phyloP scores from a whole-genome alignment of 2,797 vertebrate species.

The Glyptemys insculpta region DNA sequence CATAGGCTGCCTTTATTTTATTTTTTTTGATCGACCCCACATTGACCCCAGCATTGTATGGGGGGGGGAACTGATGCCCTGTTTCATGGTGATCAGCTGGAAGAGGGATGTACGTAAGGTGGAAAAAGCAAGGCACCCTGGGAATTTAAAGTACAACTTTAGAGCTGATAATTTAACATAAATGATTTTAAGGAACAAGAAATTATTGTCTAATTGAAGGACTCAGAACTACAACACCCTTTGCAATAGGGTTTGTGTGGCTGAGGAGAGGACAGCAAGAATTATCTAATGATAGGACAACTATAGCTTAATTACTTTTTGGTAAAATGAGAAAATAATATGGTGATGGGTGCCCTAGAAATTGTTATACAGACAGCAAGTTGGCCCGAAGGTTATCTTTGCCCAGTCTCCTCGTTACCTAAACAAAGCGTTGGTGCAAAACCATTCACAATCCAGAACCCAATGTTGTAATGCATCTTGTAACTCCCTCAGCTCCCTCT shows the following conservation, averaged over 20 bases:
- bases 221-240: not conserved
- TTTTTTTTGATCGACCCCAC: not conserved
- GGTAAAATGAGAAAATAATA: not conserved
- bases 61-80: not conserved
- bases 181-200: not conserved
- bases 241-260: not conserved
- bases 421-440: not conserved
- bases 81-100: not conserved
- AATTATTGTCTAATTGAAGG: not conserved
- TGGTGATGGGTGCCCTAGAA: not conserved
- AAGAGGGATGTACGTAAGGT: not conserved
- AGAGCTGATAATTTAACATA: not conserved
- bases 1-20: not conserved
- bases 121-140: not conserved
- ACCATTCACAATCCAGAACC: not conserved
- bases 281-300: not conserved
- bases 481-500: not conserved
- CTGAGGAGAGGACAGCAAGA: not conserved
- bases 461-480: not conserved
- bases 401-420: not conserved
- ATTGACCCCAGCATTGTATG: not conserved
- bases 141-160: not conserved
- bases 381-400: not conserved
- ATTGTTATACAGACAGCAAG: not conserved
- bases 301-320: not conserved